Evolutionary conservation across 1,140 invertebrate genomes (phyloP).

Genomic region (Thaumetopoea pityocampa): DNA sequence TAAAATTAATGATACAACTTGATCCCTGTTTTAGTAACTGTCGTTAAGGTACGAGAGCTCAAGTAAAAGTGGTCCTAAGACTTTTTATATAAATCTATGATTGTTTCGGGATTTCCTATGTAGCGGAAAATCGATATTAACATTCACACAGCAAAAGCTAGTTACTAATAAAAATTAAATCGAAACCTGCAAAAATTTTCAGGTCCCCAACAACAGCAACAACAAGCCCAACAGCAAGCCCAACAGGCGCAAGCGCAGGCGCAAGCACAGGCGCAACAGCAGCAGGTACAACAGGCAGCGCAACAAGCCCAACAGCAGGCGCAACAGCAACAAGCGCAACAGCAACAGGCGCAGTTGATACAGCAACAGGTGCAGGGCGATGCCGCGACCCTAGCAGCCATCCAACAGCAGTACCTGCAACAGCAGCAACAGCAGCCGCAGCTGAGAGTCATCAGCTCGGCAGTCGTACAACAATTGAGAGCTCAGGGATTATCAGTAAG

Average conservation of each 20-base stretch:
- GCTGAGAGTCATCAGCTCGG: constrained; percentile 70
- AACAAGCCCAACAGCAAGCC: constrained; percentile 24
- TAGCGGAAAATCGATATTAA: too few species aligned
- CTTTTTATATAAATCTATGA: too few species aligned
- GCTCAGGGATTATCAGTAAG: constrained; percentile 69
- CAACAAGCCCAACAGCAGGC: constrained; percentile 53
- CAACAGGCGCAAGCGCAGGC: constrained; percentile 49
- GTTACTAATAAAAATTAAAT: too few species aligned
- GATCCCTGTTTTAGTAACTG: too few species aligned
- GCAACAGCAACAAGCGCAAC: constrained; percentile 34
- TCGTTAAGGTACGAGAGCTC: too few species aligned
- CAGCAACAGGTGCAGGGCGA: constrained; percentile 59
- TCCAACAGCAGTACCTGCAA: constrained; percentile 72
- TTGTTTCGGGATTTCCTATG: too few species aligned
- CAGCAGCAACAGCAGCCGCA: constrained; percentile 76
- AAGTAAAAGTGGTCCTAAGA: too few species aligned
- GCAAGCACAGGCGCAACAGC: constrained; percentile 68
- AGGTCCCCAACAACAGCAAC: constrained; percentile 66
- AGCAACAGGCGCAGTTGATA: constrained; percentile 46
- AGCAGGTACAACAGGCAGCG: constrained; percentile 66
- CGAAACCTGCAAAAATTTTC: constrained; percentile 21
- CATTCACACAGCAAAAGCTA: too few species aligned
- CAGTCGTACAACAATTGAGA: constrained; percentile 71
- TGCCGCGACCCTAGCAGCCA: constrained; percentile 53
- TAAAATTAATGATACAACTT: too few species aligned